These are phyloP conservation scores for Adela reaumurella DNA, from an alignment of 2,888 invertebrate genomes.

Conservation along the genomic window DNA sequence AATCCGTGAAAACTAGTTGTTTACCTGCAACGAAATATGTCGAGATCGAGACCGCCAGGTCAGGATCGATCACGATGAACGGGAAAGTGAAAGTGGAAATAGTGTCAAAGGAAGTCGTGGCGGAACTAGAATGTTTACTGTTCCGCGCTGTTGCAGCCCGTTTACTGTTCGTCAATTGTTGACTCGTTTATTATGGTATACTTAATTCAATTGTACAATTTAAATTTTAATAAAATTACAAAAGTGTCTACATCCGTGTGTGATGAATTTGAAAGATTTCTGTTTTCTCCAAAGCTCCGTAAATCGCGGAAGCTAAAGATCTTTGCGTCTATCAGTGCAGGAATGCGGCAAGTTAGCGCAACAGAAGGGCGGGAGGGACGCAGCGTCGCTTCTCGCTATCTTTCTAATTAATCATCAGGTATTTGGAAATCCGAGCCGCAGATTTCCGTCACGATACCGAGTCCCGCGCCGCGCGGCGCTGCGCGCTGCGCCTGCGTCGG, in stretches of 20 bases:
- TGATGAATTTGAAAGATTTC: too few species aligned
- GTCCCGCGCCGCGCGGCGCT: neutral
- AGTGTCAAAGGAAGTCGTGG: neutral
- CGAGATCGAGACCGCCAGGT: neutral
- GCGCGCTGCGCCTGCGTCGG: neutral
- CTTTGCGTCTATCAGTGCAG: too few species aligned
- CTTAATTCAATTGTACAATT: too few species aligned
- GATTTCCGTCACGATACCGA: neutral
- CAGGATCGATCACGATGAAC: neutral
- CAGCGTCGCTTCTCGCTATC: neutral
- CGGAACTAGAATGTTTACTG: neutral
- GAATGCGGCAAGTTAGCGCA: neutral
- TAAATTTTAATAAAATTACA: too few species aligned
- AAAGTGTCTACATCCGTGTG: too few species aligned
- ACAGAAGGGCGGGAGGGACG: neutral
- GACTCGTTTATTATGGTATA: too few species aligned
- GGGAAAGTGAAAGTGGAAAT: neutral
- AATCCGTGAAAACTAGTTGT: neutral
- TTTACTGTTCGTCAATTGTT: too few species aligned
- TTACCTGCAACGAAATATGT: neutral
- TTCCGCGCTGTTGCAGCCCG: too few species aligned
- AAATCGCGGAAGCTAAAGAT: too few species aligned
- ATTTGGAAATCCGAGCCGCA: neutral
- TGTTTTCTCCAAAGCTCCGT: too few species aligned
- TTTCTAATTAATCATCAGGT: neutral